Percentiles rank a stretch among this genome's conserved stretches.
These are phyloP conservation scores for Elysia chlorotica DNA, from an alignment of 1,140 invertebrate genomes.

Conservation along the genomic window DNA sequence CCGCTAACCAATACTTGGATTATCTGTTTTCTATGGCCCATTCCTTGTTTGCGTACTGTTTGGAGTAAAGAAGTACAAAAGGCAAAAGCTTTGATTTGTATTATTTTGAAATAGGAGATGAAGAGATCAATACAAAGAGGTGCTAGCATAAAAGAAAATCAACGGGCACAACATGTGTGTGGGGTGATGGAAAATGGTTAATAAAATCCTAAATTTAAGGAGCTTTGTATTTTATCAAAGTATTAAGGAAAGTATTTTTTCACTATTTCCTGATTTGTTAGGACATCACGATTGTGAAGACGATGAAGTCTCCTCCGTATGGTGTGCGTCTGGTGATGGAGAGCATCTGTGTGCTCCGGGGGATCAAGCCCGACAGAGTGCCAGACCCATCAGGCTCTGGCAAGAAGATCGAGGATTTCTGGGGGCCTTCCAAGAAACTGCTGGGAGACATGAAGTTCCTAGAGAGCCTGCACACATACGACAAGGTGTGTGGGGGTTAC, in stretches of 20 bases:
- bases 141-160: too few species aligned
- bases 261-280: slow-evolving; percentile 7
- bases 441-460: slow-evolving; percentile 64
- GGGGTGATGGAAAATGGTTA: too few species aligned
- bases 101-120: too few species aligned
- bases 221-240: background rate
- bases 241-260: background rate
- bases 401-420: slow-evolving; percentile 64
- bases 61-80: background rate
- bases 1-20: too few species aligned
- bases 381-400: slow-evolving; percentile 60
- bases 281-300: slow-evolving; percentile 62
- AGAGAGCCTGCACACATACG: slow-evolving; percentile 57
- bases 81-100: too few species aligned
- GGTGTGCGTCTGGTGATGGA: slow-evolving; percentile 61
- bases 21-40: too few species aligned
- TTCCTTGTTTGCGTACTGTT: background rate
- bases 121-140: too few species aligned
- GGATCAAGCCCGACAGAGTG: slow-evolving; percentile 60
- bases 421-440: slow-evolving; percentile 61
- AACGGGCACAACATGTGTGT: too few species aligned
- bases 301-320: slow-evolving; percentile 60
- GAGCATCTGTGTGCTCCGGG: slow-evolving; percentile 61
- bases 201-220: background rate
- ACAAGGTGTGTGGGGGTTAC: too few species aligned